Conservation (phyloP, 2,888 invertebrate species). For the Ariolimax columbianus region DNA sequence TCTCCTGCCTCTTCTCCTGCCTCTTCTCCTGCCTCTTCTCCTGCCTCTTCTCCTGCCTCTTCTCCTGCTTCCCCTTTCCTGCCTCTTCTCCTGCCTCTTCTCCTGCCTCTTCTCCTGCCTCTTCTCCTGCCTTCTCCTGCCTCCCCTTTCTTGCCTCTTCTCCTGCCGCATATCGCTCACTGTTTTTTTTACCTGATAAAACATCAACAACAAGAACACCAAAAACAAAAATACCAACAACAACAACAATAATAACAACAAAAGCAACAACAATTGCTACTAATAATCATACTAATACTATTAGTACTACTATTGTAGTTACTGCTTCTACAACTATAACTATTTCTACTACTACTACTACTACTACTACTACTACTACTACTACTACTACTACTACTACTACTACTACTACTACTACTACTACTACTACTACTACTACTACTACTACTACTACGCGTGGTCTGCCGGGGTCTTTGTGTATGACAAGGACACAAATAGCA, state of each 20-base stretch:
- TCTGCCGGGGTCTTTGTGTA: no score
- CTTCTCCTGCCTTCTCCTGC: no score
- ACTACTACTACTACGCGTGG: not conserved
- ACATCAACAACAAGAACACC: not conserved
- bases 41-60: no score
- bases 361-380: conserved; percentile 30
- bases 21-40: no score
- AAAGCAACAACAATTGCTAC: not conserved
- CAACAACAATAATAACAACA: not conserved
- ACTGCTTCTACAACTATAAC: not conserved
- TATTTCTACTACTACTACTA: conserved; percentile 13
- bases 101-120: no score
- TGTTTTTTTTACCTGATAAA: no score
- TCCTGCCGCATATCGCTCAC: no score
- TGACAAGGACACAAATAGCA: no score
- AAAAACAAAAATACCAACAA: not conserved
- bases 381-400: conserved; percentile 35
- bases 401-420: conserved; percentile 27
- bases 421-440: conserved; percentile 35
- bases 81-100: no score
- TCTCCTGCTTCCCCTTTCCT: no score
- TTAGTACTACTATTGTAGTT: not conserved
- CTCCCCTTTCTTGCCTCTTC: no score
- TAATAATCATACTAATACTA: not conserved
- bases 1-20: no score